Conservation (phyloP, 2,888 invertebrate genomes). For the Brenthis ino region DNA sequence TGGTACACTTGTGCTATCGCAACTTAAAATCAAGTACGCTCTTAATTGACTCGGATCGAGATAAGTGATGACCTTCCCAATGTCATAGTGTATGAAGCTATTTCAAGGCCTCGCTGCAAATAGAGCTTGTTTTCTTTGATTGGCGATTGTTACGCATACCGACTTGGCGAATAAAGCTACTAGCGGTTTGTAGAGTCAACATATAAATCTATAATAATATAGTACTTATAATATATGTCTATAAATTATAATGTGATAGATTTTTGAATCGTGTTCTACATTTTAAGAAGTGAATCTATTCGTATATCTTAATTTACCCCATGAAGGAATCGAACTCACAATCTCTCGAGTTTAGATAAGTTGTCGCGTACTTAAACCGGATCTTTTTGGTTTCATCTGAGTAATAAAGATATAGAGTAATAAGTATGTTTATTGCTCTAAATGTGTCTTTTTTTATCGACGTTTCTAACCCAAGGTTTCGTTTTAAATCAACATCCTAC, state of each 20-base stretch:
- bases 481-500: no score
- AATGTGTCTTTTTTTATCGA: no score
- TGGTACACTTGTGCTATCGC: not conserved
- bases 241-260: not conserved
- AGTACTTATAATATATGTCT: not conserved
- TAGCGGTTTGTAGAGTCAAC: not conserved
- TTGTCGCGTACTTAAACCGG: no score
- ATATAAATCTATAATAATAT: no score
- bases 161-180: conserved; percentile 24
- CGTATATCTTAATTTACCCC: no score
- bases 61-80: conserved; percentile 63
- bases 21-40: conserved; percentile 20
- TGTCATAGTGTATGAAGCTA: conserved; percentile 61
- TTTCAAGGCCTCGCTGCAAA: conserved; percentile 62
- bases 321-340: not conserved
- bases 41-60: conserved; percentile 18
- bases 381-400: no score
- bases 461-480: no score
- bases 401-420: no score
- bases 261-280: no score
- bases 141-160: conserved; percentile 35
- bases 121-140: conserved; percentile 44
- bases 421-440: no score
- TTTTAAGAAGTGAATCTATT: no score
- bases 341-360: not conserved